A percentile compares a stretch with the other conserved stretches of the same genome.
Conservation (phyloP, 2,797 vertebrate genomes). For the Pelobates cultripes region DNA sequence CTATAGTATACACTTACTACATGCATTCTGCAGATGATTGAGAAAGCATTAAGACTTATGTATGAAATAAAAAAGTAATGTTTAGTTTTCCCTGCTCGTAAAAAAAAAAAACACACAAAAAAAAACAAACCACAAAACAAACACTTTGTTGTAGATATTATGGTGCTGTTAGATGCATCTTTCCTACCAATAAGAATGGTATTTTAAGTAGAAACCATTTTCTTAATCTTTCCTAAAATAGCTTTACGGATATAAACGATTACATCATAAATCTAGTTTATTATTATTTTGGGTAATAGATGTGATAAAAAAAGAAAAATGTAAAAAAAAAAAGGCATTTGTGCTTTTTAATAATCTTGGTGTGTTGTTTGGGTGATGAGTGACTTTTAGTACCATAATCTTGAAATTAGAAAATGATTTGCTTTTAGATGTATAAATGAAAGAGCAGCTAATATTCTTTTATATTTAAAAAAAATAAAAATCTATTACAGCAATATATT, state of each 20-base stretch:
- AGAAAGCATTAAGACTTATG: no score
- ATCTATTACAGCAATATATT: constrained; percentile 37
- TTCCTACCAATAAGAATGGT: no score
- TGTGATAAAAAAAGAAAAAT: constrained; percentile 14
- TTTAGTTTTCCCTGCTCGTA: no score
- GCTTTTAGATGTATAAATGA: not conserved
- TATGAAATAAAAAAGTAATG: no score
- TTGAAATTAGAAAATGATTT: not conserved
- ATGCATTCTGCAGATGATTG: no score
- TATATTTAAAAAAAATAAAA: constrained; percentile 2
- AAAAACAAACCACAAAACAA: not conserved
- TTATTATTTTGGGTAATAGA: constrained; percentile 37
- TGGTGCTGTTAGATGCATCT: no score
- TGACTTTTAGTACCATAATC: constrained; percentile 5
- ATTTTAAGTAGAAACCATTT: not conserved
- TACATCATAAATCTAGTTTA: no score
- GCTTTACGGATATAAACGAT: no score
- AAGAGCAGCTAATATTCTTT: constrained; percentile 3
- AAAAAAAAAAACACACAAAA: no score
- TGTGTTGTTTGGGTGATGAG: not conserved
- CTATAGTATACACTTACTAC: no score
- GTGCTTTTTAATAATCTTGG: not conserved
- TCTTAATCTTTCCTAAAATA: no score
- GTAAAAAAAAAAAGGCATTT: not conserved
- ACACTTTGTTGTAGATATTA: no score